Evolutionary conservation across 2,888 invertebrate genomes (phyloP).

Genomic region (Poecilobothrus nobilitatus): DNA sequence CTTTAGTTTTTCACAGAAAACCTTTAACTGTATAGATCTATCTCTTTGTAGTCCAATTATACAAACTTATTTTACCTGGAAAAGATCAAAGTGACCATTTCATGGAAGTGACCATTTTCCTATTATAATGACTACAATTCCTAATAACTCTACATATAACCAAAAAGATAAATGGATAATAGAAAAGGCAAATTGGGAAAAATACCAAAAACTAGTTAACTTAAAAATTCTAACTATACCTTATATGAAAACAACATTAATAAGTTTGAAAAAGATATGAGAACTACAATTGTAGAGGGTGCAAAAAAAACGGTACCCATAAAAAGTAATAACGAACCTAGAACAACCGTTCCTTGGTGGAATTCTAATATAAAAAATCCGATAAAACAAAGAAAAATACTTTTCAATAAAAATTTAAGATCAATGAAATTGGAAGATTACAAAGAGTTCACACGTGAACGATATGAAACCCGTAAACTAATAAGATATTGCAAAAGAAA

Average conservation of each 20-base stretch:
- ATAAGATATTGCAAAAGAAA: not conserved
- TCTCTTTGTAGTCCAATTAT: too few relatives aligned
- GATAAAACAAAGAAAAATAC: not conserved
- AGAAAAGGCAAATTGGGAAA: not conserved
- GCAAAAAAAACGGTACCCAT: not conserved
- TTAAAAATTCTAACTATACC: too few relatives aligned
- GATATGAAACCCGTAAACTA: not conserved
- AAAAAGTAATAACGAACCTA: not conserved
- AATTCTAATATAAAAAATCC: not conserved
- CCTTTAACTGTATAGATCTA: too few relatives aligned
- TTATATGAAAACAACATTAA: not conserved
- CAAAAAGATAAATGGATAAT: not conserved
- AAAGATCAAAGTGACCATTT: too few relatives aligned
- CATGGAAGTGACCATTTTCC: too few relatives aligned
- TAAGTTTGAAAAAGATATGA: not conserved
- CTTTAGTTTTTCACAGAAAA: too few relatives aligned
- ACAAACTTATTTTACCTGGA: too few relatives aligned
- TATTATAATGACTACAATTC: not conserved
- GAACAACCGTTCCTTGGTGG: slow-evolving; percentile 12
- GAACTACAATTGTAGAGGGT: not conserved
- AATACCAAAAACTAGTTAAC: not conserved
- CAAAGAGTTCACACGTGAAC: not conserved
- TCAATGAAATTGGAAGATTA: not conserved
- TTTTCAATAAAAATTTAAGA: not conserved
- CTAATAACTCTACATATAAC: not conserved